Evolutionary conservation across 2,113 vertebrate genomes (phyloP), one percentile per base, ranked within the genome.

Genomic region (Chionodraco myersi): DNA sequence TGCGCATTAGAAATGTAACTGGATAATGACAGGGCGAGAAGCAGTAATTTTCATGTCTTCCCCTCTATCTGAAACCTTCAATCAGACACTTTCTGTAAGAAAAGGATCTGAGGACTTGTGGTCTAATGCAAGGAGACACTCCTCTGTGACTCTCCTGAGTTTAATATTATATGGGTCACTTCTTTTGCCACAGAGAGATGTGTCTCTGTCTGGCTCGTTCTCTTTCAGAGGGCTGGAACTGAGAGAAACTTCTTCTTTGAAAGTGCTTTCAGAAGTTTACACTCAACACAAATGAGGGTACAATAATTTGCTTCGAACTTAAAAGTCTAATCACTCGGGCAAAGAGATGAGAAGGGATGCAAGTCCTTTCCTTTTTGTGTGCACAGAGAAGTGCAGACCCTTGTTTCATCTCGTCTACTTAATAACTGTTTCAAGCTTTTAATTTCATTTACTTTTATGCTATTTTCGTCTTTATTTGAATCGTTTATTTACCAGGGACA

Each of bases 121-220:
- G 47, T 62, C 52, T 67, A 78, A 75, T 70, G 36, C 18, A 56
- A 69, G 66, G 53, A 79, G 71, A 68, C 56, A 67, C 75, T 77
- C 65, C 36, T 66, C 60, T 54, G 48, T 54, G 41, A 54, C 52
- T 80, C 78, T 59, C 59, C 2, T 23, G 68, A 83, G 36, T 59
- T 80, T n/a, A 86, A 86, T 86, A 83, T 85, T 91, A 88, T 30
- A 85, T 84, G 63, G 49, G 60, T 69, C 79, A 75, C 34, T 79
- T 86, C 62, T 45, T 85, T 82, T 51, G 10, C 51, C 56, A 13
- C 14, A 48, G 48, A 75, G 58, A 75, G 36, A 30, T 53, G 80
- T 78, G 47, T 54, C 41, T 41, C 56, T 21, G n/a, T 72, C 36
- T 64, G 21, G 0, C 9, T 68, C 34, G 59, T 77, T 71, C 76